Percentiles rank a stretch among this genome's conserved stretches.
Evolutionary conservation across 2,797 vertebrate genomes (phyloP).

Genomic region (Lagodon rhomboides): DNA sequence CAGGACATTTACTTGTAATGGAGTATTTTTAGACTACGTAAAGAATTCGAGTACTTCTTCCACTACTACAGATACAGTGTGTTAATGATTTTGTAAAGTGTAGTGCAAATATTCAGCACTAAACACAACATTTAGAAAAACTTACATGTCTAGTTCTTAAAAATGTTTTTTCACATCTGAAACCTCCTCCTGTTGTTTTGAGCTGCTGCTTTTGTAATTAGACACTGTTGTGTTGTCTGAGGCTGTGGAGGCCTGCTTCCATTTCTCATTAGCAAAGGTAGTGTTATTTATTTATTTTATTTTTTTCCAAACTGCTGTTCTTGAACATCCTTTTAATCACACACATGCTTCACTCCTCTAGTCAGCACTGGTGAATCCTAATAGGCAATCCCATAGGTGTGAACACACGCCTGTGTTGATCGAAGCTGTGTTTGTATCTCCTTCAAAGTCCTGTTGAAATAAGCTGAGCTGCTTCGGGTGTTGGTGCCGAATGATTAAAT

Average conservation of each 20-base stretch:
- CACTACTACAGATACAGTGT: too few species aligned
- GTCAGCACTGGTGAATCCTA: not conserved
- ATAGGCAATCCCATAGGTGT: not conserved
- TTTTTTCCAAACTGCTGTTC: not conserved
- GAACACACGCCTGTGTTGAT: conserved; percentile 17
- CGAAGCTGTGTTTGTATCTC: conserved; percentile 15
- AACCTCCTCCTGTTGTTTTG: too few species aligned
- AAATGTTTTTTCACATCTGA: not conserved
- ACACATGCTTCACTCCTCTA: not conserved
- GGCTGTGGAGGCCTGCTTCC: not conserved
- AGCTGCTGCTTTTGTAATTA: not conserved
- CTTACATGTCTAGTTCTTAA: not conserved
- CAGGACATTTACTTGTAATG: too few species aligned
- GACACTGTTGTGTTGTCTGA: not conserved
- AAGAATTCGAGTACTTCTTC: not conserved
- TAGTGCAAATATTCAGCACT: not conserved
- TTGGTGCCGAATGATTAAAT: conserved; percentile 8
- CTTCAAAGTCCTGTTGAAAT: conserved; percentile 15
- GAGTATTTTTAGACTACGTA: too few species aligned
- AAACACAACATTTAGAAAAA: not conserved
- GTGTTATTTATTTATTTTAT: too few species aligned
- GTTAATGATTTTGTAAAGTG: too few species aligned
- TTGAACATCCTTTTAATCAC: conserved; percentile 7
- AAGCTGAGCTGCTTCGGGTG: not conserved
- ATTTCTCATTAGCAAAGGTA: conserved; percentile 18